Evolutionary conservation across 92 coral and sea anemone species (phyloP).

Genomic region (Epizoanthus fatuus): DNA sequence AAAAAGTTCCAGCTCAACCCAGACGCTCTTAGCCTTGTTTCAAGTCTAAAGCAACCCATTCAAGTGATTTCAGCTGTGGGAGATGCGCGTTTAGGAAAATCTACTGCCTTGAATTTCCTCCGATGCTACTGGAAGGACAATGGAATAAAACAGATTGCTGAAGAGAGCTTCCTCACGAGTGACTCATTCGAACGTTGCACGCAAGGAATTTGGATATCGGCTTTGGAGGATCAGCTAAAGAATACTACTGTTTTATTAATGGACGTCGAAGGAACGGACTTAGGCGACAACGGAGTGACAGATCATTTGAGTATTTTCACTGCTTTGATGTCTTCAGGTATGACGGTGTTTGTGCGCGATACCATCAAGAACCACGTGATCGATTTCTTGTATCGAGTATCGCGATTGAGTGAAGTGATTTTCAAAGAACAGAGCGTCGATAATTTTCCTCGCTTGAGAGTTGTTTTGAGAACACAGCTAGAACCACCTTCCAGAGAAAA

Average conservation of each 20-base stretch:
- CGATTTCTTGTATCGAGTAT: constrained; percentile 71
- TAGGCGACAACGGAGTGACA: constrained; percentile 70
- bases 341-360: constrained; percentile 58
- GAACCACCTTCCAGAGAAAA: constrained; percentile 58
- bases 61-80: constrained; percentile 62
- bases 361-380: constrained; percentile 60
- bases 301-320: constrained; percentile 76
- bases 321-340: constrained; percentile 66
- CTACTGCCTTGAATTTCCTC: constrained; percentile 77
- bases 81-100: constrained; percentile 84
- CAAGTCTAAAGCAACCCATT: constrained; percentile 13
- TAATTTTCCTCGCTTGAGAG: constrained; percentile 48
- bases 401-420: constrained; percentile 72
- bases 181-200: constrained; percentile 15
- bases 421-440: constrained; percentile 44
- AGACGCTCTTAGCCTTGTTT: constrained; percentile 10
- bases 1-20: constrained; percentile 23
- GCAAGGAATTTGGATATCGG: constrained; percentile 23
- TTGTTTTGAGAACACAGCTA: constrained; percentile 64
- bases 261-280: constrained; percentile 74
- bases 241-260: constrained; percentile 47
- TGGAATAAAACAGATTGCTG: not conserved
- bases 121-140: constrained; percentile 3
- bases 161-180: constrained; percentile 1
- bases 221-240: not conserved